These are phyloP conservation scores for Eledona agricola DNA, from an alignment of 2,888 invertebrate species.

Conservation along the genomic window DNA sequence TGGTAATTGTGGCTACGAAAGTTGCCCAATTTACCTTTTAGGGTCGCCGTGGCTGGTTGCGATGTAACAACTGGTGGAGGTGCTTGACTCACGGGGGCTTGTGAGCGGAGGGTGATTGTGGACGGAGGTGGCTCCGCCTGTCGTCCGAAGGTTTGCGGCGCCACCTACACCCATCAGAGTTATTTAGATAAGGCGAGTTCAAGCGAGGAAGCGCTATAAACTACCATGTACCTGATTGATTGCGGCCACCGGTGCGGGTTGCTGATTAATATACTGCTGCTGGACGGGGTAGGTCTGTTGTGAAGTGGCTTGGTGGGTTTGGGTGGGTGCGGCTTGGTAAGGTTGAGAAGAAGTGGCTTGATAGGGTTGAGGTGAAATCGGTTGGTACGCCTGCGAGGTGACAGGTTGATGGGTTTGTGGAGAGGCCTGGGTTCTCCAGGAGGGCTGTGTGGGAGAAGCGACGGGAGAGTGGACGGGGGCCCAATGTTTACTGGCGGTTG, in stretches of 20 bases:
- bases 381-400: conserved; percentile 28
- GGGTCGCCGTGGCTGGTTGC: conserved; percentile 81
- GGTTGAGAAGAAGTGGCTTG: conserved; percentile 40
- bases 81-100: conserved; percentile 78
- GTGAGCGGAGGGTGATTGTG: conserved; percentile 76
- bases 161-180: no score
- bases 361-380: conserved; percentile 30
- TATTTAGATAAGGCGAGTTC: no score
- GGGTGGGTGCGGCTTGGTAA: conserved; percentile 34
- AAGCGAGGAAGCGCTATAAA: no score
- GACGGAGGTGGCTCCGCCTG: conserved; percentile 71
- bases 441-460: conserved; percentile 53
- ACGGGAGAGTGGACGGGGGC: conserved; percentile 63
- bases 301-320: conserved; percentile 38
- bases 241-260: conserved; percentile 31
- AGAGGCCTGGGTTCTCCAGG: conserved; percentile 43
- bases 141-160: conserved; percentile 36
- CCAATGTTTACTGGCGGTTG: conserved; percentile 61
- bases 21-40: no score
- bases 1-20: no score
- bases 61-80: conserved; percentile 79
- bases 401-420: conserved; percentile 38
- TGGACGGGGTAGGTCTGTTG: conserved; percentile 34
- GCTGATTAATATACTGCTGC: conserved; percentile 32
- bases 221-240: conserved; percentile 32